Base-by-base conservation (phyloP, 1,140 invertebrate species). In the Linepithema humile region DNA sequence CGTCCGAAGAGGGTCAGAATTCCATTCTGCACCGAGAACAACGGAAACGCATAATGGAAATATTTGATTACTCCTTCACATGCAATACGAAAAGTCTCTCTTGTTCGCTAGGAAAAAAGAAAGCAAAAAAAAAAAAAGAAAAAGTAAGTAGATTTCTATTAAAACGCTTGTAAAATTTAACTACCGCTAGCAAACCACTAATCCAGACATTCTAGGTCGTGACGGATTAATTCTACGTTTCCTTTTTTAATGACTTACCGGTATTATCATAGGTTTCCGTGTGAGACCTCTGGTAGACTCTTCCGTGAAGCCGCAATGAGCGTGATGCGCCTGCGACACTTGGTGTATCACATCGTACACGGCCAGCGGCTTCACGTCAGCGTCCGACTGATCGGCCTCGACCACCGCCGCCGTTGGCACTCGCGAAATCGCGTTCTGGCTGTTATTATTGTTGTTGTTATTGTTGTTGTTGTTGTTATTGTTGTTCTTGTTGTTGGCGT, bases 291-390 rank as follows among this genome's bases (percentile, higher is more conserved):
- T 95, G 3, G 97, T 96, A 86, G 96, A 96, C 87, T 99, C 98
- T 87, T 99, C 98, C 7, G 97, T 98, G 92, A 98, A 98, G 85
- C 96, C 96, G 94, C 98, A 99, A 93, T 98, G 97, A 60, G 97
- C 96, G 86, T 97, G 97, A 94, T 99, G 98, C 3, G 98, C 98
- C 90, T 98, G 97, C 1, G 97, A 97, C 6, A 99, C 97, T 88
- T 97, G 97, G 80, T 98, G 96, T 84, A 98, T 98, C 77, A 98
- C 95, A 93, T 99, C 98, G 91, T 98, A 98, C 62, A 97, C 96
- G 6, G 96, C 96, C 82, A 96, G 91, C 87, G 96, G 95, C 86
- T 95, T 96, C 83, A 90, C 94, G 84, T 95, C 95, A 38, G 94
- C 94, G 86, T 95, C 95, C 88, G 94, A 91, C 82, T 94, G 94